Evolutionary conservation across 2,888 invertebrate genomes (phyloP).

Genomic region (Agonopterix subpropinquella): DNA sequence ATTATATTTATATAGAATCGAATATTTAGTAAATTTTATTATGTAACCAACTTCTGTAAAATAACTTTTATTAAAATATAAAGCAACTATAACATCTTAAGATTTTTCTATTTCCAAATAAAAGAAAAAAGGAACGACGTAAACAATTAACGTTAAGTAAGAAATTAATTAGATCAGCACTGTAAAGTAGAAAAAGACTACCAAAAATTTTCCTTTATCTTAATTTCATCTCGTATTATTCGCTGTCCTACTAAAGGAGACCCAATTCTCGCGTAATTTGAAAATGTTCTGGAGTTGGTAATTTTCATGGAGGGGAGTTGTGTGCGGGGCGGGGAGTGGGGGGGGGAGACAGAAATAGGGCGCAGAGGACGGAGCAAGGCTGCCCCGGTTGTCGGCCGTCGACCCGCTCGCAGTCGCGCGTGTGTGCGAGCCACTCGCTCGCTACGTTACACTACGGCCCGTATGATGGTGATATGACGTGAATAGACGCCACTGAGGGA

Average conservation of each 20-base stretch:
- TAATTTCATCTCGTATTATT: constrained; percentile 1
- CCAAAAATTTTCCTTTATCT: constrained; percentile 3
- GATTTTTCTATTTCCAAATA: too few species aligned
- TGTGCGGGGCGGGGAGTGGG: constrained; percentile 24
- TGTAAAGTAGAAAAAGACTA: too few species aligned
- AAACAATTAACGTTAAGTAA: too few species aligned
- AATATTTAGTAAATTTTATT: too few species aligned
- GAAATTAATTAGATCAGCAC: too few species aligned
- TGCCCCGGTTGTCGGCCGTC: constrained; percentile 69
- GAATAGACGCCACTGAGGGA: too few species aligned
- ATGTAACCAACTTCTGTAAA: too few species aligned
- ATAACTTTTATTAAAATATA: too few species aligned
- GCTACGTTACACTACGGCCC: constrained; percentile 22
- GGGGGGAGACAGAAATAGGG: constrained; percentile 72
- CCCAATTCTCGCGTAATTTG: constrained; percentile 29
- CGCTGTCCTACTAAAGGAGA: constrained; percentile 2
- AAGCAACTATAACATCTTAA: too few species aligned
- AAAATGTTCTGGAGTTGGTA: constrained; percentile 28
- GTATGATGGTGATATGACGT: too few species aligned
- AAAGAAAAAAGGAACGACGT: too few species aligned
- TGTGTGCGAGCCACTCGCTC: constrained; percentile 27
- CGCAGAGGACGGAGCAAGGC: constrained; percentile 75
- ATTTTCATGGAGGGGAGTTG: constrained; percentile 43
- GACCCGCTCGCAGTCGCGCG: constrained; percentile 51
- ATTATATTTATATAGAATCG: too few species aligned